Conservation (phyloP, 2,113 vertebrate genomes). For the Pterocles gutturalis region DNA sequence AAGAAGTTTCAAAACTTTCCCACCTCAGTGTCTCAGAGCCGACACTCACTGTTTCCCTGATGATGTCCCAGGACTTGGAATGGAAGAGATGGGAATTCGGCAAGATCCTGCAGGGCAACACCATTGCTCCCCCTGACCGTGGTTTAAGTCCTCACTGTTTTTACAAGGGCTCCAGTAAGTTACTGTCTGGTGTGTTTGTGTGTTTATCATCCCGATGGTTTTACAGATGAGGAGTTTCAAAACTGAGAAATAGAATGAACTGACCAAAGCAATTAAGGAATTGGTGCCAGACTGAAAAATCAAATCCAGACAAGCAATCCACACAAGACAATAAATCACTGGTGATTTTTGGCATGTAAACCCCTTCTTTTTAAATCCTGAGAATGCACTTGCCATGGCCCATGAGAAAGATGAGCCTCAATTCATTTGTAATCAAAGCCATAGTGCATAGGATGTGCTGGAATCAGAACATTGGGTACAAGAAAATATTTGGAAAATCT, state of each 20-base stretch:
- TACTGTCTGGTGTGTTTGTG: not conserved
- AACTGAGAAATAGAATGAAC: not conserved
- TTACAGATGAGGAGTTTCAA: slow-evolving; percentile 10
- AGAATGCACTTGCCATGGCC: slow-evolving; percentile 34
- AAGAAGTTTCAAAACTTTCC: not conserved
- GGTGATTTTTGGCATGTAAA: not conserved
- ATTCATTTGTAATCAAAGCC: slow-evolving; percentile 23
- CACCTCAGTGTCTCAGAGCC: not conserved
- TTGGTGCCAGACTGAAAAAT: slow-evolving; percentile 26
- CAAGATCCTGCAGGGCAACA: not conserved
- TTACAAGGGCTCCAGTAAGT: not conserved
- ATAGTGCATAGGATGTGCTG: not conserved
- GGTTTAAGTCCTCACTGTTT: not conserved
- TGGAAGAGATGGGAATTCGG: not conserved
- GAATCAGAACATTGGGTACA: not conserved
- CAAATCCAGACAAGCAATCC: slow-evolving; percentile 40
- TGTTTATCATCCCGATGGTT: slow-evolving; percentile 18
- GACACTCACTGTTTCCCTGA: not conserved
- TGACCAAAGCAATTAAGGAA: slow-evolving; percentile 25
- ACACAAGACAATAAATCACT: not conserved
- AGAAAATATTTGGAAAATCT: not conserved
- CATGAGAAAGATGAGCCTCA: not conserved
- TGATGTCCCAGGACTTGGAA: not conserved
- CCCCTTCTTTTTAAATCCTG: not conserved
- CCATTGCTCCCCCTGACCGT: not conserved